Evolutionary conservation across 2,113 vertebrate genomes (phyloP), one percentile per base, ranked within the genome.

Genomic region (Aspiorhynchus laticeps): DNA sequence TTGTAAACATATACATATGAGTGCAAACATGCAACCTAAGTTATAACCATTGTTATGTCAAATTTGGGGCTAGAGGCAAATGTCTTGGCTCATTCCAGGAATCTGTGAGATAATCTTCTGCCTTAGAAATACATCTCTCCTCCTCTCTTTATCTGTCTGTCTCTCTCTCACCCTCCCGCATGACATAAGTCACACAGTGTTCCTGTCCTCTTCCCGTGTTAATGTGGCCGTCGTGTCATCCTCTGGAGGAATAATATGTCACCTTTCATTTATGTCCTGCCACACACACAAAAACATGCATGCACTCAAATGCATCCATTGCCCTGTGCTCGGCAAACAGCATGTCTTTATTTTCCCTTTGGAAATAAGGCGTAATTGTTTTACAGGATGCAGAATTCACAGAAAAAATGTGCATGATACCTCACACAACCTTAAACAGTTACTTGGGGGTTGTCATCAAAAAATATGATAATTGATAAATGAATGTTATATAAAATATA

Each of bases 221-320:
- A 69, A 69, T 83, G 63, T 83, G 63, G 26, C 21, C 31, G 9
- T 83, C 80, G 31, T 82, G 80, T 65, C 56, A 82, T 82, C 61
- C 38, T 82, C 61, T 67, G 26, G 43, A 51, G 61, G 17, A 53
- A 78, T 46, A 78, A 67, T 46, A 5, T 83, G 63, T 69, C 80
- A 24, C 46, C 5, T 33, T 48, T 33, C 43, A 69, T 69, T 83
- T 69, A 83, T 65, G 14, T 67, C 36, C 12, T 65, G n/a, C 36
- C 63, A 31, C 63, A 48, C 63, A 69, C 19, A 24, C 26, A 78
- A 46, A 43, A 11, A 43, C 36, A 17, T 1, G 36, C 21, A 69
- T 11, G 1, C 41, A 33, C 63, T 5, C 15, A 81, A 41, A 82
- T 67, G 61, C 46, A 46, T 67, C 61, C 59, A 31, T 82, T 82